Base-by-base conservation (phyloP, 2,113 vertebrate species). In the Antechinus stuartii region DNA sequence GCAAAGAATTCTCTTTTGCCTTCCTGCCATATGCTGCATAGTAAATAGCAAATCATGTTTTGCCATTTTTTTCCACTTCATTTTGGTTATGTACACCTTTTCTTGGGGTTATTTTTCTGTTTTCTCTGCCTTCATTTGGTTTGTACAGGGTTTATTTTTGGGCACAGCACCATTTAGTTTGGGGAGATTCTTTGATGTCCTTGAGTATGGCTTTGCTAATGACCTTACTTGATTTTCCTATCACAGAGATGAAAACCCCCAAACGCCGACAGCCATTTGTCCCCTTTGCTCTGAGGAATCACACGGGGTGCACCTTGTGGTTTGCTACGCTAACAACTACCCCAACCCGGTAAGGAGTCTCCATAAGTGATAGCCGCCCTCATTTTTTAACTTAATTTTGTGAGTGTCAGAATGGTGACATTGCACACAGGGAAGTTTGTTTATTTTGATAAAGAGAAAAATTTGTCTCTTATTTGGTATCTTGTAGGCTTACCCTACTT, bases 301-400 rank as follows among this genome's bases (percentile, higher is more conserved):
- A 99, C 95, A 99, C 99, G 0, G 99, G 99, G 0, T 99, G 99
- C 68, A 99, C 99, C 9, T 98, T 99, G 94, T 99, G 99, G 99
- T 99, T 99, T 94, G 99, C 99, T 91, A 99, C 99, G 1, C 98
- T 99, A 49, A 99, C 99, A 22, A 99, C 99, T 4, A 99, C 99
- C 0, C 99, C 99, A 1, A 99, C 99, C 54, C 99, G 99, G 99
- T 99, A 97, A 98, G 98, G 35, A 93, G 7, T 89, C 42, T 12
- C 55, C 46, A 2, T 0, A 27, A 90, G 91, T 53, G 68, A 1
- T 5, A 27, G 76, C 61, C 92, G 35, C 92, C 92, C 90, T 91
- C 61, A 5, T 42, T 92, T 89, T n/a, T 8, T 53, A 46, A 90
- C 30, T 35, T 9, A 30, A n/a, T 93, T 57, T 35, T 52, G 54